A percentile compares a stretch with the other conserved stretches of the same genome.
phyloP scores from a whole-genome alignment of 1,140 invertebrate genomes.

The Myzus persicae region DNA sequence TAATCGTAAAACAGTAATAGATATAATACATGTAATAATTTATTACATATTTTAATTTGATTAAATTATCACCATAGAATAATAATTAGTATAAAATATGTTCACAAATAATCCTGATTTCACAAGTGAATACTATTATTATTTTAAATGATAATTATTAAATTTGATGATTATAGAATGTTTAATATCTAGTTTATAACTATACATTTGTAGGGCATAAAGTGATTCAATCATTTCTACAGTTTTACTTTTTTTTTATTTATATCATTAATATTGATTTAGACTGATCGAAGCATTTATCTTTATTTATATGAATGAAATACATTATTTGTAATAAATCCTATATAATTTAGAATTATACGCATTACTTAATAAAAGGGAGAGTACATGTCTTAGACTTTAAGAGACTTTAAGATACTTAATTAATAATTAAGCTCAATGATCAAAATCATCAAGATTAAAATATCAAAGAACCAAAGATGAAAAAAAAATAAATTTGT shows the following conservation, averaged over 20 bases:
- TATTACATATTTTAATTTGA: neutral
- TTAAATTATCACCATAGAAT: neutral
- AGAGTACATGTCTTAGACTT: neutral
- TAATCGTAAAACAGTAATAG: neutral
- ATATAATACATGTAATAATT: neutral
- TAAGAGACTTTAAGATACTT: neutral
- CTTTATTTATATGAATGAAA: neutral
- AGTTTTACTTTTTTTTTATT: neutral
- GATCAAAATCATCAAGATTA: neutral
- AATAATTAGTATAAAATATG: neutral
- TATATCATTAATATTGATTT: too few relatives aligned
- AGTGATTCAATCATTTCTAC: neutral
- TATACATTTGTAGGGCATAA: neutral
- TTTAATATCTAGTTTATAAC: neutral
- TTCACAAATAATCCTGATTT: neutral
- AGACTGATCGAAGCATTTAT: neutral
- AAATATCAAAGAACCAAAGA: neutral
- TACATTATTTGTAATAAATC: neutral
- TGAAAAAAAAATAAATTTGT: neutral
- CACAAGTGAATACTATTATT: neutral
- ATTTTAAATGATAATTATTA: neutral
- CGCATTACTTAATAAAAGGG: neutral
- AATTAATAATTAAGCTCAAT: neutral
- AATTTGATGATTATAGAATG: neutral
- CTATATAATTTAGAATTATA: neutral